phyloP scores from a whole-genome alignment of 2,888 invertebrate species.

The Neoascia interrupta region DNA sequence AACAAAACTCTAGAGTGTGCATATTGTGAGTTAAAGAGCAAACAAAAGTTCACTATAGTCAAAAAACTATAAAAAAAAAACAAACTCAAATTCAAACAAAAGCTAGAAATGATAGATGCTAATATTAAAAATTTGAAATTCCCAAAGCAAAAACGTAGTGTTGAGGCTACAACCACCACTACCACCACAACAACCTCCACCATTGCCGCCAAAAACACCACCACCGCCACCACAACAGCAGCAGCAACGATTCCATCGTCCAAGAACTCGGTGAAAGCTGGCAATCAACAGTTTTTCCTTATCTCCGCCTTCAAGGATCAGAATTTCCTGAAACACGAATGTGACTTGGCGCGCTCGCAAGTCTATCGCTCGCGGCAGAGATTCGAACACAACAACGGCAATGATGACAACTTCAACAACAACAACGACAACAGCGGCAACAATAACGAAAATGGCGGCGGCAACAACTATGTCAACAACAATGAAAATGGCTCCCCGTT shows the following conservation, averaged over 20 bases:
- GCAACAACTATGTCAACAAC: conserved; percentile 46
- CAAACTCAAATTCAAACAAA: conserved; percentile 48
- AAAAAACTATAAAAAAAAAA: conserved; percentile 32
- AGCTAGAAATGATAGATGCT: conserved; percentile 69
- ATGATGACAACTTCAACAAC: conserved; percentile 43
- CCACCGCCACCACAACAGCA: conserved; percentile 30
- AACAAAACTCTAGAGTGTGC: conserved; percentile 63
- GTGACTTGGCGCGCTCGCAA: conserved; percentile 78
- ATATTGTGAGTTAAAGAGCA: conserved; percentile 58
- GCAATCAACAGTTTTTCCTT: conserved; percentile 76
- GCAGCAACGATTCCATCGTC: background rate
- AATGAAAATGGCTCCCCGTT: conserved; percentile 57
- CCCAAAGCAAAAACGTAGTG: conserved; percentile 69
- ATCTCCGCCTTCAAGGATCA: conserved; percentile 77
- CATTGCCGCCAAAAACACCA: conserved; percentile 8
- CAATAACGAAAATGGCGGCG: conserved; percentile 26
- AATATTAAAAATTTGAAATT: conserved; percentile 69
- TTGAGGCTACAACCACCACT: conserved; percentile 62
- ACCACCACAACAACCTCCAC: conserved; percentile 47
- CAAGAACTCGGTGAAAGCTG: conserved; percentile 72
- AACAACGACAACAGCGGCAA: conserved; percentile 39
- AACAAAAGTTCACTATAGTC: conserved; percentile 36
- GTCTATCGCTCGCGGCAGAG: conserved; percentile 70
- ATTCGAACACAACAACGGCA: conserved; percentile 38
- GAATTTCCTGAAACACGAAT: conserved; percentile 78